Base-by-base conservation (phyloP, 2,888 invertebrate genomes). In the Lasiommata megera region DNA sequence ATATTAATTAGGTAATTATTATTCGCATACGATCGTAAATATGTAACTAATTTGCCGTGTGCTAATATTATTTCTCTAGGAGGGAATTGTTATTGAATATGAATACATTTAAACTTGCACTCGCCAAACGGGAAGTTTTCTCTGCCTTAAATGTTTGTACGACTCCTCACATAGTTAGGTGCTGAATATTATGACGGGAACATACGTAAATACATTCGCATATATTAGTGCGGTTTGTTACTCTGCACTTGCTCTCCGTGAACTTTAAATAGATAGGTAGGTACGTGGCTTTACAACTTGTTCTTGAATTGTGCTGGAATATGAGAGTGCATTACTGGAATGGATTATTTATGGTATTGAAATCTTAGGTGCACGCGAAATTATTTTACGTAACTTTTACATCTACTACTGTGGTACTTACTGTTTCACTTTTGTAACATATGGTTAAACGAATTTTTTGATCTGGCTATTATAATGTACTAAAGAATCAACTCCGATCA, bases 211-310 rank as follows among this genome's bases (percentile, higher is more conserved):
- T 57, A 57, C 62, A 64, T 63, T 68, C 67, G 79, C 73, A 81
- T 80, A 80, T 69, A 79, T 82, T 77, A 77, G 68, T 67, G 62
- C 67, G 68, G 69, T 72, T 70, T 67, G 56, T 61, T 54, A 56
- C 61, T 47, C 47, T 23, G 41, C 47, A 53, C 55, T 60, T 28
- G 60, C 28, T 14, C 40, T 44, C 38, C 55, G 51, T 51, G 56
- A 65, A 59, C 56, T 56, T 53, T 41, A 52, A 46, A 31, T 47
- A 6, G 31, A n/a, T 52, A 52, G 31, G 34, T 47, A 3, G 16
- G 2, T 16, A 29, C 52, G 40, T 46, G 29, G 16, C 44, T 29
- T 46, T 46, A 31, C 16, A 46, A 17, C 31, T 46, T 17, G 46
- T 31, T 31, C 44, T 46, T 16, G 14, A 31, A 16, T 12, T 44